phyloP scores from a whole-genome alignment of 1,140 invertebrate genomes.

The Olivierus martensii region DNA sequence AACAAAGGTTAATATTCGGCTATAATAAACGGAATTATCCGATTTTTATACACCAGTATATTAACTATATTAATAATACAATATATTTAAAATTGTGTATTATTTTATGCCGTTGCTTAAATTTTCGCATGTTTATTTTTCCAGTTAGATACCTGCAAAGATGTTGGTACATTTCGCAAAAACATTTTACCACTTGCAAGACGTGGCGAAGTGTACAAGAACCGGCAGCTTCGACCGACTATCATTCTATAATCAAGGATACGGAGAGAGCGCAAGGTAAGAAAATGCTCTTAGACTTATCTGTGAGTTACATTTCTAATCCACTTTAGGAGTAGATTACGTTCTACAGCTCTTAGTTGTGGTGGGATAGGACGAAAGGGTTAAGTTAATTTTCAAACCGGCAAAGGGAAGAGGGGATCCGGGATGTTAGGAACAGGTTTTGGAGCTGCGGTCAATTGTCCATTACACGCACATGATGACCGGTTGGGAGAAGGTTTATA shows the following conservation, averaged over 20 bases:
- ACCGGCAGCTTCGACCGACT: slow-evolving; percentile 15
- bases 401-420: neutral
- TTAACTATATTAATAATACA: too few relatives aligned
- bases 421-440: neutral
- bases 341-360: neutral
- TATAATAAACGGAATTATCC: too few relatives aligned
- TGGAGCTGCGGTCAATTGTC: neutral
- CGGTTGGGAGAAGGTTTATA: neutral
- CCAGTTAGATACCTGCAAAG: too few relatives aligned
- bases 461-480: neutral
- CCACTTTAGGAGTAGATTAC: slow-evolving; percentile 1
- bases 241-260: slow-evolving; percentile 28
- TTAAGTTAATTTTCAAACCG: neutral
- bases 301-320: slow-evolving; percentile 28
- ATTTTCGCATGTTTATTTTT: too few relatives aligned
- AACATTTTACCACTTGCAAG: slow-evolving; percentile 1
- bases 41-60: too few relatives aligned
- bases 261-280: slow-evolving; percentile 25
- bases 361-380: neutral
- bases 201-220: slow-evolving; percentile 3
- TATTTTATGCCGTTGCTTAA: too few relatives aligned
- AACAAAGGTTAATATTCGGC: too few relatives aligned
- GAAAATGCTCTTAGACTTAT: too few relatives aligned
- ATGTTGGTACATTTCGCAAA: too few relatives aligned
- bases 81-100: too few relatives aligned